These are phyloP conservation scores for Avahi laniger DNA, from an alignment of 2,797 vertebrate species.

Conservation along the genomic window DNA sequence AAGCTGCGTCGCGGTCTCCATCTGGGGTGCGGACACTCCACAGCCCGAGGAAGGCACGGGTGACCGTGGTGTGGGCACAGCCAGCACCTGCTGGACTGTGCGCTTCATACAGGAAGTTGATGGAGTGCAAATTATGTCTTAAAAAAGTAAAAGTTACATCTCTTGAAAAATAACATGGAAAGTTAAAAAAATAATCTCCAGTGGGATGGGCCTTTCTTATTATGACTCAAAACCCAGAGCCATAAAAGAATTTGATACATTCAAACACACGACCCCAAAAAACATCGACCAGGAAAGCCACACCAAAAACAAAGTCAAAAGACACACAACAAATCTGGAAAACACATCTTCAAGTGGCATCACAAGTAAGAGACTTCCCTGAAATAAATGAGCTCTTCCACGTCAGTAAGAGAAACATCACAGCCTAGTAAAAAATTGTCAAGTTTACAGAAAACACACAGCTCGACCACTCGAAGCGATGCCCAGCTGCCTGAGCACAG, in stretches of 20 bases:
- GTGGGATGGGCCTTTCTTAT: not conserved
- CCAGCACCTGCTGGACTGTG: not conserved
- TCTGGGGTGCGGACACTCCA: not conserved
- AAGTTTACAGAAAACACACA: not conserved
- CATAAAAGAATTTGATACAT: not conserved
- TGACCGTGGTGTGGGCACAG: rapidly evolving
- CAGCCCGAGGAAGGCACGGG: rapidly evolving
- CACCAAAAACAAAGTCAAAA: not conserved
- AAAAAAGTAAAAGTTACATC: not conserved
- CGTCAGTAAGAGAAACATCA: not conserved
- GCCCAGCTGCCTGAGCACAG: not conserved
- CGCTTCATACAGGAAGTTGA: rapidly evolving
- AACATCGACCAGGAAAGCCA: not conserved
- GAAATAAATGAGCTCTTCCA: not conserved
- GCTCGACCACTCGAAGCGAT: not conserved
- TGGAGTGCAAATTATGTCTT: not conserved
- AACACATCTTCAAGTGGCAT: not conserved
- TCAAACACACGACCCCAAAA: not conserved
- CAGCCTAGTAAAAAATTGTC: not conserved
- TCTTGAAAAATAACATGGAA: not conserved
- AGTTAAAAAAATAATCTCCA: not conserved
- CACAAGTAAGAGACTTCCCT: not conserved
- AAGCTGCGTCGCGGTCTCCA: no score
- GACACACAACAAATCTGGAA: not conserved
- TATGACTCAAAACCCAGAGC: not conserved